phyloP scores from a whole-genome alignment of 35 echinoderm and acorn worm genomes.

The Ptychodera flava region DNA sequence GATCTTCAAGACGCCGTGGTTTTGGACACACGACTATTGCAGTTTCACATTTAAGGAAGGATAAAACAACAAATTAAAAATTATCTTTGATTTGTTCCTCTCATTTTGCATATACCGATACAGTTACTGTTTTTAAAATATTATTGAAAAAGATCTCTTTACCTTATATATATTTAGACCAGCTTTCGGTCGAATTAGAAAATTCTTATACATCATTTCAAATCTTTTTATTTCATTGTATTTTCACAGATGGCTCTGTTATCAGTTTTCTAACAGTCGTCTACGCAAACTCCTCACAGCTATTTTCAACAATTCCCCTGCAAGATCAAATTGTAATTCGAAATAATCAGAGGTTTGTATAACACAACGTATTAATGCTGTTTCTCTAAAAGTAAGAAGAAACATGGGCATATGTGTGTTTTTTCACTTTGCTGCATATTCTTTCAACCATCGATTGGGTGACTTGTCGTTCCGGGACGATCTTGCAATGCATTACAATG shows the following conservation, averaged over 20 bases:
- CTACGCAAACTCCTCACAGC: not conserved
- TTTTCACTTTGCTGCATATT: not conserved
- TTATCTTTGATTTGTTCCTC: too few species aligned
- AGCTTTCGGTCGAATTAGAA: not conserved
- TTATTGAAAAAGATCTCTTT: not conserved
- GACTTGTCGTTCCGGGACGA: not conserved
- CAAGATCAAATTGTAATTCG: too few species aligned
- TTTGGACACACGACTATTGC: too few species aligned
- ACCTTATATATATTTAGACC: not conserved
- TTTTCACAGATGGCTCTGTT: not conserved
- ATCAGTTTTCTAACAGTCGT: not conserved
- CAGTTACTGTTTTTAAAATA: not conserved
- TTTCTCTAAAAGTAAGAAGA: not conserved
- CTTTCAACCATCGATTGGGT: not conserved
- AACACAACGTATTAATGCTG: too few species aligned
- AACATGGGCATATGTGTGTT: not conserved
- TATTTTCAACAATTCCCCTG: not conserved
- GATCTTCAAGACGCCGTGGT: too few species aligned
- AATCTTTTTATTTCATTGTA: not conserved
- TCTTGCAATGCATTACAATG: not conserved
- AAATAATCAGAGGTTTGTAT: too few species aligned
- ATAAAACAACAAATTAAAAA: too few species aligned
- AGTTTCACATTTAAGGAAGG: too few species aligned
- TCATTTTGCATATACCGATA: not conserved
- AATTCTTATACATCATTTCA: not conserved